Evolutionary conservation across 1,140 invertebrate species (phyloP).

Genomic region (Heterodera schachtii): DNA sequence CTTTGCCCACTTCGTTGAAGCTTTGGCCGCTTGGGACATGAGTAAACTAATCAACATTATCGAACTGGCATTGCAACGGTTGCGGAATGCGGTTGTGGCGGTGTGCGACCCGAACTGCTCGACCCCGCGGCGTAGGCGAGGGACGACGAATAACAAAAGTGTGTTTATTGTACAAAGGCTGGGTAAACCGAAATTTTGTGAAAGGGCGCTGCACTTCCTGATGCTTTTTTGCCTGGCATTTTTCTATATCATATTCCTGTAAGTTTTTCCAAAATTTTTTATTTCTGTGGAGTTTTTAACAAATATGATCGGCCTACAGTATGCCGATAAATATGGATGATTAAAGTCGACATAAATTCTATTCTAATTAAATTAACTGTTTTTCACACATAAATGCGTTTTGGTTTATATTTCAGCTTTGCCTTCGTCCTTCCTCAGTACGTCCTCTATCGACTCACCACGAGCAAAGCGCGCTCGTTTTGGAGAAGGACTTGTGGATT

Average conservation of each 20-base stretch:
- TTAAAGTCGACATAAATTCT: too few relatives aligned
- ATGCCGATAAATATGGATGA: too few relatives aligned
- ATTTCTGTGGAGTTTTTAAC: too few relatives aligned
- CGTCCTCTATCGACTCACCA: slow-evolving; percentile 17
- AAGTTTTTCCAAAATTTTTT: too few relatives aligned
- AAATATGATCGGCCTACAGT: too few relatives aligned
- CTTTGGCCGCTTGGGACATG: slow-evolving; percentile 38
- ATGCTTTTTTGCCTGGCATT: too few relatives aligned
- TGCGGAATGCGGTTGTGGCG: slow-evolving; percentile 20
- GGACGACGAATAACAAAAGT: not conserved
- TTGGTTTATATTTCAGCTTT: not conserved
- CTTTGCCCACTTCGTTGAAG: slow-evolving; percentile 40
- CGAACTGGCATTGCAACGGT: not conserved
- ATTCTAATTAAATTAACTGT: too few relatives aligned
- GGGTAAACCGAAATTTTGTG: too few relatives aligned
- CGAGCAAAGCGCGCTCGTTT: slow-evolving; percentile 21
- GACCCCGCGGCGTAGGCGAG: not conserved
- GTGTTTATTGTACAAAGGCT: not conserved
- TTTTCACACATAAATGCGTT: not conserved
- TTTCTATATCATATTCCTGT: too few relatives aligned
- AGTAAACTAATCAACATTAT: slow-evolving; percentile 31
- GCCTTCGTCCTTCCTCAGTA: not conserved
- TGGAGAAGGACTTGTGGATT: slow-evolving; percentile 1
- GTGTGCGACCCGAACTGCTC: slow-evolving; percentile 4
- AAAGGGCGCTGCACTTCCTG: too few relatives aligned